Evolutionary conservation across 2,888 invertebrate genomes (phyloP).

Genomic region (Platycheirus albimanus): DNA sequence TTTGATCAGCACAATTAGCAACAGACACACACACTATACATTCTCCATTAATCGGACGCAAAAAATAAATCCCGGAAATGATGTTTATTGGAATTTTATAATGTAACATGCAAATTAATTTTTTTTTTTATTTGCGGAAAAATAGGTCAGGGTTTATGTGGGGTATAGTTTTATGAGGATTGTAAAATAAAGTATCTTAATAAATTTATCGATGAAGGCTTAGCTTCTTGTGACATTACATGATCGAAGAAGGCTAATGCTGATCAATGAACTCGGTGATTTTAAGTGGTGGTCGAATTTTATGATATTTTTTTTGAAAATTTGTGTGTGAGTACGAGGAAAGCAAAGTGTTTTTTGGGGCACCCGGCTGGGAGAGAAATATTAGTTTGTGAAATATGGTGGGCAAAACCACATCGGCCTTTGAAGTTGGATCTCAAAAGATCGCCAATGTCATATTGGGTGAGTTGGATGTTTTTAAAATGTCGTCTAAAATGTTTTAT

Average conservation of each 20-base stretch:
- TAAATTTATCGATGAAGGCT: too few relatives aligned
- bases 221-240: neutral
- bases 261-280: constrained; percentile 9
- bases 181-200: neutral
- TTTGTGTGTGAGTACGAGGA: too few relatives aligned
- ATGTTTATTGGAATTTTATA: constrained; percentile 21
- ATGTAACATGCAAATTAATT: neutral
- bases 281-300: too few relatives aligned
- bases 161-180: neutral
- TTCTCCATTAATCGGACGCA: neutral
- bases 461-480: too few relatives aligned
- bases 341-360: too few relatives aligned
- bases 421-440: too few relatives aligned
- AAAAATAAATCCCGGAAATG: constrained; percentile 31
- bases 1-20: constrained; percentile 18
- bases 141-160: constrained; percentile 21
- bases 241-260: neutral
- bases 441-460: too few relatives aligned
- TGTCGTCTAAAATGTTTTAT: too few relatives aligned
- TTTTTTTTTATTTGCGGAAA: neutral
- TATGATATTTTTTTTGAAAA: too few relatives aligned
- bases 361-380: too few relatives aligned
- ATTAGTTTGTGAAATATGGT: too few relatives aligned
- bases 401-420: too few relatives aligned
- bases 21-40: constrained; percentile 9